Base-by-base conservation (phyloP, 2,797 vertebrate genomes). In the Tauraco hartlaubi region DNA sequence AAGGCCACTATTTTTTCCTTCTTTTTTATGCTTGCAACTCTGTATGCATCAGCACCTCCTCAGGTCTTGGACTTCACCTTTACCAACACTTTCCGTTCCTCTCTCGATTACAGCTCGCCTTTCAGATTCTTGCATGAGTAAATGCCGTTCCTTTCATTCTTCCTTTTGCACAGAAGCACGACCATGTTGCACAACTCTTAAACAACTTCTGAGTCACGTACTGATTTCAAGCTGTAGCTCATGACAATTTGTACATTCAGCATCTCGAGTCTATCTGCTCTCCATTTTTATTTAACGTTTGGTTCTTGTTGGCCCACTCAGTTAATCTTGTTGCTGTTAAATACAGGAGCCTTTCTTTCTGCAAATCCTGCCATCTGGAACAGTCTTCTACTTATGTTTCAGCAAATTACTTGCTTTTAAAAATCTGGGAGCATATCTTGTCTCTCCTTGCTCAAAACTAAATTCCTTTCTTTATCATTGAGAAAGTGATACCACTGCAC, bases 321-420 rank as follows among this genome's bases (percentile, higher is more conserved):
- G 37, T 82, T 92, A 72, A 90, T 94, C 51, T 64, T 94, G 82
- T 83, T 94, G 79, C 75, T 90, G n/a, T 75, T 88, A 93, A 95
- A 92, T 61, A 92, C 39, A 59, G 75, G 35, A 81, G 81, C 54
- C 86, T 85, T 83, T 64, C 68, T 49, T 76, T 77, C 35, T 75
- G 39, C 62, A 95, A 64, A 85, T 72, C 54, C 54, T 58, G 43
- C 91, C 92, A 86, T 94, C 79, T 95, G 92, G 75, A 96, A 72
- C 41, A 52, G 23, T 48, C 44, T 75, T 78, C 29, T 80, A 83
- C 37, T 71, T 85, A 82, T 0, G 3, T 64, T 80, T 91, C 78
- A 85, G 66, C 23, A 85, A 66, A 80, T 37, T 44, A 51, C 41
- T 94, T 61, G 33, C 71, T 88, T 71, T 80, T 61, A 80, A 77